phyloP scores from a whole-genome alignment of 2,888 invertebrate genomes.

The Lymantria monacha region DNA sequence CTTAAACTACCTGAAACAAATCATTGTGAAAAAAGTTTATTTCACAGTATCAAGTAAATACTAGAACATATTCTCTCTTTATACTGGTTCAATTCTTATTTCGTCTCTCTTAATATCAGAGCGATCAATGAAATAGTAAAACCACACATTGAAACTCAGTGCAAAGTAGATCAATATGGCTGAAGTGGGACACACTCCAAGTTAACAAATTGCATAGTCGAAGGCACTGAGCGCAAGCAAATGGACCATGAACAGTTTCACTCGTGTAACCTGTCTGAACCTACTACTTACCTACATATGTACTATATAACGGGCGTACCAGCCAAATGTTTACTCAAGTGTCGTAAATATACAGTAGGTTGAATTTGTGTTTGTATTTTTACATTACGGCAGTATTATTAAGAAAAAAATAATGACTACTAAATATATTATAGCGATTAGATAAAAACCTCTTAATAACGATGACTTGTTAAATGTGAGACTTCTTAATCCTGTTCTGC shows the following conservation, averaged over 20 bases:
- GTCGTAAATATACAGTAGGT: background rate
- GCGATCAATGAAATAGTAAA: background rate
- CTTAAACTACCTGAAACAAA: too few species aligned
- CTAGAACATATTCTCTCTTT: too few species aligned
- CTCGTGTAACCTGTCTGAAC: constrained; percentile 15
- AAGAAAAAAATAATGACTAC: too few species aligned
- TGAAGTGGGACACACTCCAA: background rate
- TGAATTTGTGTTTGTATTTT: too few species aligned
- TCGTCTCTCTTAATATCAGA: background rate
- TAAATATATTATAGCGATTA: too few species aligned
- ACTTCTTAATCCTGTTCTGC: too few species aligned
- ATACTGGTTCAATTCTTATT: too few species aligned
- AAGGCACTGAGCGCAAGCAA: constrained; percentile 17
- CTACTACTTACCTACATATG: constrained; percentile 9
- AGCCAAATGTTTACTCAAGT: background rate
- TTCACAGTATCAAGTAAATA: too few species aligned
- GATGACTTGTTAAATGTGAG: too few species aligned
- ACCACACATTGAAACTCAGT: background rate
- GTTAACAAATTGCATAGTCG: constrained; percentile 17
- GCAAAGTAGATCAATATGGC: background rate
- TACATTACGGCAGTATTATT: too few species aligned
- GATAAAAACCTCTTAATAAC: too few species aligned
- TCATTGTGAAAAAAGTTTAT: too few species aligned
- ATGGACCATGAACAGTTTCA: constrained; percentile 26
- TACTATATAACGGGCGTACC: background rate